Base-by-base conservation (phyloP, 2,888 invertebrate genomes). In the Nebria brevicollis region DNA sequence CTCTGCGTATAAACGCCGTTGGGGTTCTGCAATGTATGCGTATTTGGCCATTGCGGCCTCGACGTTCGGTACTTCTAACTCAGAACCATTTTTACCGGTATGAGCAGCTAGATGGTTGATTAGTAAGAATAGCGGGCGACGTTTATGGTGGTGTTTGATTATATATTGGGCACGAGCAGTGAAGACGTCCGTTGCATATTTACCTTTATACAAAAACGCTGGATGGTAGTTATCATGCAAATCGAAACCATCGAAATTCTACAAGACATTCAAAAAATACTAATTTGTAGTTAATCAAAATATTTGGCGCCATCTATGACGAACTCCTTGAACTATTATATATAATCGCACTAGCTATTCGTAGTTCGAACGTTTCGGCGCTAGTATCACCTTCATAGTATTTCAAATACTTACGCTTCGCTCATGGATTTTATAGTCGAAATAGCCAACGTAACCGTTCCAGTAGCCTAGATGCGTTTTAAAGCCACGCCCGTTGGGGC, bases 381-480 rank as follows among this genome's bases (percentile, higher is more conserved):
- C 34, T 34, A 5, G 34, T 5, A 5, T 34, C 34, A 2, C 5
- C 11, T 66, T 15, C 11, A 1, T 20, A 20, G 20, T 66, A 20
- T 15, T 66, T 66, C 1, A 66, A 66, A 66, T 26, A 75, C 75
- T 66, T 77, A 68, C 68, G 41, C 34, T 64, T 8, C 13, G 84
- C 26, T 88, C 87, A 82, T 86, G 84, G 2, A 86, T 86, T 13
- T 86, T 83, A 86, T 93, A 93, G 84, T 92, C 91, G 86, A 93
- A 95, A 87, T 97, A 98, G 85, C 96, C 95, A 74, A 95, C 92
- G 85, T 91, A 94, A 2, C 95, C 96, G 77, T 93, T 94, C 91
- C 95, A 94, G 87, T 96, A 97, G 0, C 98, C 98, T 86, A 93
- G 95, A 87, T 96, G 95, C 1, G 92, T 90, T 84, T 95, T 93